These are phyloP conservation scores for Ctenoplectra terminalis DNA, from an alignment of 1,140 invertebrate genomes.

Conservation along the genomic window DNA sequence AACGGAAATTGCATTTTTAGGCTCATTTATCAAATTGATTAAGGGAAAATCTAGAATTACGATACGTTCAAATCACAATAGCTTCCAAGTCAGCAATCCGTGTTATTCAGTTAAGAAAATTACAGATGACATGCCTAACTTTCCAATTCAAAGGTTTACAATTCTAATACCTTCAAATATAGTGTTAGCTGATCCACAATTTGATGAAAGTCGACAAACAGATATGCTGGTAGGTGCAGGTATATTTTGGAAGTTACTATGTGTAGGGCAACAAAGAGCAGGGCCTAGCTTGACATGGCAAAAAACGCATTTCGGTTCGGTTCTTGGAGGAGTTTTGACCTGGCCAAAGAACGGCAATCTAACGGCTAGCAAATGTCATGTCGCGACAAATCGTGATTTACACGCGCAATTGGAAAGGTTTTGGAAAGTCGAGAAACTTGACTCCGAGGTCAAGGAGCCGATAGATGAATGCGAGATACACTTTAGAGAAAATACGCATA, in stretches of 20 bases:
- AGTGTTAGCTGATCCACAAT: neutral
- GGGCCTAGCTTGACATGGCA: neutral
- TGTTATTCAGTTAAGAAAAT: no score
- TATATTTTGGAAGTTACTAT: neutral
- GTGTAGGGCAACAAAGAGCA: neutral
- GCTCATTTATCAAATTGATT: no score
- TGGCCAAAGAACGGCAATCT: no score
- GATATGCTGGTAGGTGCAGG: neutral
- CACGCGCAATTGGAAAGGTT: neutral
- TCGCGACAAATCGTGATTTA: neutral
- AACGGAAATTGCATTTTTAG: no score
- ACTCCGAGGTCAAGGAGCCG: fast-evolving
- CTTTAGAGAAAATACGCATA: no score
- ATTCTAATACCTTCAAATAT: no score
- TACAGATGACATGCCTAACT: no score
- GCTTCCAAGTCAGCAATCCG: no score
- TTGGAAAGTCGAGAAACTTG: slow-evolving; percentile 7
- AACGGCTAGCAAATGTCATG: neutral
- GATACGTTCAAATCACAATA: no score
- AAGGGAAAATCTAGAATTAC: no score
- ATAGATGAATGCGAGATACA: neutral
- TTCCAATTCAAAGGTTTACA: no score
- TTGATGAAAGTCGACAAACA: neutral
- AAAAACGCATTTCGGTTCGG: slow-evolving; percentile 1
- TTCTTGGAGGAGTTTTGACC: neutral